phyloP scores from a whole-genome alignment of 2,113 vertebrate genomes.

The Entomyzon cyanotis region DNA sequence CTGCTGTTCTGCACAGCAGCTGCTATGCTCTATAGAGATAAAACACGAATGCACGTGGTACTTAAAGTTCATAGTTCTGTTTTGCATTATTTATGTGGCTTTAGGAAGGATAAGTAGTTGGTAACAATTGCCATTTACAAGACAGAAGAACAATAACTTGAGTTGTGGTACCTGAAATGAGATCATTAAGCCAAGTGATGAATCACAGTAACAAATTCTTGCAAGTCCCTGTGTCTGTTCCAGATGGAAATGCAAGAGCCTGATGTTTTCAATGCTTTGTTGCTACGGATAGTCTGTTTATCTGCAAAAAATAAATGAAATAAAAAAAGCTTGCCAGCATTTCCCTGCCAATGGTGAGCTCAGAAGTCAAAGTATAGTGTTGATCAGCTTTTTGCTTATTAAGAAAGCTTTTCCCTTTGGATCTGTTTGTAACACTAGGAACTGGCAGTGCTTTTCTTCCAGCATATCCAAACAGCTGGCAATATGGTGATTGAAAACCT shows the following conservation, averaged over 20 bases:
- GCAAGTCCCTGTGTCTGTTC: not conserved
- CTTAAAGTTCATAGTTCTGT: constrained; percentile 54
- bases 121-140: constrained; percentile 62
- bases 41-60: not conserved
- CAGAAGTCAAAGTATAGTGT: not conserved
- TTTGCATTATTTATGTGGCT: constrained; percentile 57
- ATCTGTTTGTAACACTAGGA: not conserved
- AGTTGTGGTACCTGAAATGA: not conserved
- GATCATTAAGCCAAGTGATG: not conserved
- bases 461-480: not conserved
- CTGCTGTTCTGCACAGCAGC: constrained; percentile 19
- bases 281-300: not conserved
- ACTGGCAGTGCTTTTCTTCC: not conserved
- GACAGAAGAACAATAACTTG: not conserved
- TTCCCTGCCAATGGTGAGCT: not conserved
- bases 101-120: constrained; percentile 54
- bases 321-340: not conserved
- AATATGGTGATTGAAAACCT: not conserved
- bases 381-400: not conserved
- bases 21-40: not conserved
- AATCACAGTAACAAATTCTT: not conserved
- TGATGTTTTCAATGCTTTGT: not conserved
- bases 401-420: not conserved
- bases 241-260: not conserved
- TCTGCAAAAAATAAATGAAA: not conserved